Evolutionary conservation across 2,797 vertebrate species (phyloP).

Genomic region (Sebastiscus albofasciatus): DNA sequence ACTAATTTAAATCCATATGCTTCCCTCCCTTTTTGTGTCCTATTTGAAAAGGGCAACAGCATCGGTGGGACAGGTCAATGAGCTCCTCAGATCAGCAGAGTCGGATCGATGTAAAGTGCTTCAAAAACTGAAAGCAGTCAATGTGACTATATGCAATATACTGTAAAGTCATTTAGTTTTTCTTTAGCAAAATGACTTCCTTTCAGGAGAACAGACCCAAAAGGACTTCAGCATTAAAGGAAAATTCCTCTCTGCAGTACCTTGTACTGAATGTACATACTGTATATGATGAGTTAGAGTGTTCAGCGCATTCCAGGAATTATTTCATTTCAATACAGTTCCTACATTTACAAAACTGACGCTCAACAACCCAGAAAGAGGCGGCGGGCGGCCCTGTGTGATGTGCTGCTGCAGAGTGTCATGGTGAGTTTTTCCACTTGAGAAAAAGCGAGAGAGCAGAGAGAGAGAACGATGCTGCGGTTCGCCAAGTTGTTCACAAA

Average conservation of each 20-base stretch:
- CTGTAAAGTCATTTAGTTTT: background rate
- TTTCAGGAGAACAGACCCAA: background rate
- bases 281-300: background rate
- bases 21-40: background rate
- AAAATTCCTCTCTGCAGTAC: background rate
- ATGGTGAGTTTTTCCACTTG: constrained; percentile 45
- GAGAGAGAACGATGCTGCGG: background rate
- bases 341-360: background rate
- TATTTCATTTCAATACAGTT: constrained; percentile 2
- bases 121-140: background rate
- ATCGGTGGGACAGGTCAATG: background rate
- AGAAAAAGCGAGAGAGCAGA: constrained; percentile 9
- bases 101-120: background rate
- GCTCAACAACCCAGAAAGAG: background rate
- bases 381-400: background rate
- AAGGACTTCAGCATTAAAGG: background rate
- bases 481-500: constrained; percentile 18
- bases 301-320: background rate
- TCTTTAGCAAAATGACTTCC: background rate
- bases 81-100: background rate
- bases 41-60: background rate
- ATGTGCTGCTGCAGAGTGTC: constrained; percentile 1
- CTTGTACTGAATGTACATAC: background rate
- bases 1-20: background rate
- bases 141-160: background rate